Base-by-base conservation (phyloP, 2,797 vertebrate species). In the Gila robusta region DNA sequence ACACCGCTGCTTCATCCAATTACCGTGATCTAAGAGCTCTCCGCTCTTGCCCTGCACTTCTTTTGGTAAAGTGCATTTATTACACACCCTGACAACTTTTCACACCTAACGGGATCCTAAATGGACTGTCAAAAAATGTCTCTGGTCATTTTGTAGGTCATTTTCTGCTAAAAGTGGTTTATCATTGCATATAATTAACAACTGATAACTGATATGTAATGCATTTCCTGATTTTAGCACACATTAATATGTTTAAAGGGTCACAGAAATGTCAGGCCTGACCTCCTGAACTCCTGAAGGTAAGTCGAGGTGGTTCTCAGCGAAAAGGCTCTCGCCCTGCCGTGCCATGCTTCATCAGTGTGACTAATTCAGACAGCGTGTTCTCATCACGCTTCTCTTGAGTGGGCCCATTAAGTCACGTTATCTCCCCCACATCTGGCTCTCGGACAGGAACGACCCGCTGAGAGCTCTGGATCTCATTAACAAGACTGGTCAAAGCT, bases 281-380 rank as follows among this genome's bases (percentile, higher is more conserved):
- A 80, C 74, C n/a, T 56, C 35, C 2, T 17, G 14, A 70, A 90
- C 91, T 91, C 87, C n/a, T n/a, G 87, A 87, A 90, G 88, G 89
- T 86, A 86, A 89, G 86, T 82, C 79, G 10, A 37, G 82, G 87
- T 52, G 85, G 73, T 67, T 74, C 21, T 67, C 67, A 70, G 44
- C 5, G 49, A 23, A 76, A 81, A 78, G 49, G 0, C 72, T 71
- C 77, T 47, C 17, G 21, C 76, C 28, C 47, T 69, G 64, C 14
- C 19, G 26, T 70, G 69, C 26, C 26, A 74, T 56, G 17, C 39
- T 76, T 72, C 62, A 83, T 87, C 67, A 69, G 79, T 47, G 84
- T 85, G 86, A 81, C 82, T 39, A 44, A 85, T 89, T 82, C 64
- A 49, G 72, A 76, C 69, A 44, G 73, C 32, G 17, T 54, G 71